phyloP scores from a whole-genome alignment of 2,797 vertebrate genomes.

The Ammospiza maritima region DNA sequence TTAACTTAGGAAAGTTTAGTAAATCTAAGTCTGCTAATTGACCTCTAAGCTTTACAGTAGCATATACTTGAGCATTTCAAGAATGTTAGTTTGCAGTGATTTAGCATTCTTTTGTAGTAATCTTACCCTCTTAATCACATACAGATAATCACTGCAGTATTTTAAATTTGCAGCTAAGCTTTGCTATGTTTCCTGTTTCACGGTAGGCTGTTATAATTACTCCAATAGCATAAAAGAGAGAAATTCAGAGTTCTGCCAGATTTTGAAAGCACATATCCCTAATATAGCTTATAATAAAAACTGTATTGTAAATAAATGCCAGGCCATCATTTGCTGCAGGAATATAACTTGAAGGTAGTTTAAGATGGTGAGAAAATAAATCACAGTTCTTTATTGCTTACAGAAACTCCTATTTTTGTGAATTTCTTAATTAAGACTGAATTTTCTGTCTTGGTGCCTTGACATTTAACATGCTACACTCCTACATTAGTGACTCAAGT shows the following conservation, averaged over 20 bases:
- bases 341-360: slow-evolving; percentile 27
- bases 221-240: not conserved
- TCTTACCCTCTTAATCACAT: not conserved
- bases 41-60: not conserved
- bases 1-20: not conserved
- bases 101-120: not conserved
- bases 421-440: slow-evolving; percentile 45
- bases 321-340: not conserved
- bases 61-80: not conserved
- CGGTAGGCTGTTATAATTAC: not conserved
- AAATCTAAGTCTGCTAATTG: not conserved
- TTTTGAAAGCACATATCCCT: not conserved
- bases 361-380: slow-evolving; percentile 30
- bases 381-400: slow-evolving; percentile 1
- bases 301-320: not conserved
- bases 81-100: not conserved
- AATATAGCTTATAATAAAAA: not conserved
- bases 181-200: not conserved
- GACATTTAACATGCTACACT: slow-evolving; percentile 35
- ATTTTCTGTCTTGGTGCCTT: slow-evolving; percentile 27
- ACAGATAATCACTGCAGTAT: not conserved
- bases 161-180: not conserved
- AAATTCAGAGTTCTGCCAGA: not conserved
- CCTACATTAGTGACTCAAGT: slow-evolving; percentile 39
- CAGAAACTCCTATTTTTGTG: not conserved